Evolutionary conservation across 2,888 invertebrate species (phyloP).

Genomic region (Gibbula magus): DNA sequence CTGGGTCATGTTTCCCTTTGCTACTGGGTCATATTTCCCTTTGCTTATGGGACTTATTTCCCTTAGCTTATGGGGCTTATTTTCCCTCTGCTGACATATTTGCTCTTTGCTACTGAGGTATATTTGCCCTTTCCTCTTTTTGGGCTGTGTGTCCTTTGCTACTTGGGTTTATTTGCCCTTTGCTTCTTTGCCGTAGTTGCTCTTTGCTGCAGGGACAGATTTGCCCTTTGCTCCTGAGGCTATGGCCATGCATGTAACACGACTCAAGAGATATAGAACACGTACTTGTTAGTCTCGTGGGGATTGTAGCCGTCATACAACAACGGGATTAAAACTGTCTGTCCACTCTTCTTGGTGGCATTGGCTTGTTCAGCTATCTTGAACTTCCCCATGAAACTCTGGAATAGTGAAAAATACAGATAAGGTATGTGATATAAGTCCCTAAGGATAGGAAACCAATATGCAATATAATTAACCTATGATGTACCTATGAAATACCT

Average conservation of each 20-base stretch:
- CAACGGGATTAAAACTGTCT: conserved; percentile 57
- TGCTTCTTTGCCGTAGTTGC: not conserved
- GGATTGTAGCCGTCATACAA: conserved; percentile 65
- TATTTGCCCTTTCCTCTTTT: no score
- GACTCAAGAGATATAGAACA: not conserved
- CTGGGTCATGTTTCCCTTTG: no score
- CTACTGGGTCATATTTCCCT: no score
- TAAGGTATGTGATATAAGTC: not conserved
- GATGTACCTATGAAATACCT: not conserved
- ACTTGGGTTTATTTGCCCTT: not conserved
- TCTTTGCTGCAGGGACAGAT: not conserved
- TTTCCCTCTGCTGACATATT: no score
- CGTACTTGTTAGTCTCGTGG: conserved; percentile 68
- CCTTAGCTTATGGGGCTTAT: no score
- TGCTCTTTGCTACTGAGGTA: no score
- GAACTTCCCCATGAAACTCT: conserved; percentile 73
- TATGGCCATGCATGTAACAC: not conserved
- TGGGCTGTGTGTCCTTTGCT: not conserved
- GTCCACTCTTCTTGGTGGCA: conserved; percentile 44
- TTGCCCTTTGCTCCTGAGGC: not conserved
- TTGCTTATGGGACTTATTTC: no score
- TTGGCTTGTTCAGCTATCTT: conserved; percentile 65
- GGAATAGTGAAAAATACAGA: not conserved
- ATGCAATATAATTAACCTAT: not conserved
- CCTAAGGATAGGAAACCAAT: no score